Conservation (phyloP, 2,888 invertebrate genomes). For the Chirona hameri region DNA sequence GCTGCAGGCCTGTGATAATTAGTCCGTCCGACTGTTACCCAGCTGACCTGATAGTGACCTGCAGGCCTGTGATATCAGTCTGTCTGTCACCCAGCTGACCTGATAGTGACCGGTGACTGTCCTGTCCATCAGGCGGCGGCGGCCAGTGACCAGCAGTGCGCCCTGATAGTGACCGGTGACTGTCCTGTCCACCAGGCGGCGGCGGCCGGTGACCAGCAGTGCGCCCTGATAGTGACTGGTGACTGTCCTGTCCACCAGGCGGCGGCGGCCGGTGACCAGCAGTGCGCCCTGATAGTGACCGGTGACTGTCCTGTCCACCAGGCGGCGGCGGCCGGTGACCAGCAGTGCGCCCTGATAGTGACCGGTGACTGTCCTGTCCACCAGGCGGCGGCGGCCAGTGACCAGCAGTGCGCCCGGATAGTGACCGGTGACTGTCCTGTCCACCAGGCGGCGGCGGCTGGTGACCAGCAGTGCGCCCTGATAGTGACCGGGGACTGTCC, state of each 20-base stretch:
- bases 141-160: slow-evolving; percentile 43
- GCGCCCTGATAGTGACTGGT: slow-evolving; percentile 46
- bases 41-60: no score
- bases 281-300: slow-evolving; percentile 47
- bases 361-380: slow-evolving; percentile 11
- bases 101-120: not conserved
- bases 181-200: not conserved
- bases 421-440: slow-evolving; percentile 31
- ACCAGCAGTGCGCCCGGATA: slow-evolving; percentile 44
- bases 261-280: slow-evolving; percentile 39
- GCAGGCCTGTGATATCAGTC: not conserved
- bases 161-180: slow-evolving; percentile 44
- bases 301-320: slow-evolving; percentile 6
- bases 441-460: not conserved
- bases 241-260: not conserved
- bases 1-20: no score
- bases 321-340: slow-evolving; percentile 32
- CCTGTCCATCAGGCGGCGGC: not conserved
- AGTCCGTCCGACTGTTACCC: no score
- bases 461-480: slow-evolving; percentile 48
- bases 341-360: slow-evolving; percentile 48
- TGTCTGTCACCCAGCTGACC: not conserved
- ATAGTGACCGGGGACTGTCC: slow-evolving; percentile 31
- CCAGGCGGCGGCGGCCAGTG: slow-evolving; percentile 1
- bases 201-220: slow-evolving; percentile 41